Base-by-base conservation (phyloP, 1,140 invertebrate species). In the Hylyphantes graminicola region DNA sequence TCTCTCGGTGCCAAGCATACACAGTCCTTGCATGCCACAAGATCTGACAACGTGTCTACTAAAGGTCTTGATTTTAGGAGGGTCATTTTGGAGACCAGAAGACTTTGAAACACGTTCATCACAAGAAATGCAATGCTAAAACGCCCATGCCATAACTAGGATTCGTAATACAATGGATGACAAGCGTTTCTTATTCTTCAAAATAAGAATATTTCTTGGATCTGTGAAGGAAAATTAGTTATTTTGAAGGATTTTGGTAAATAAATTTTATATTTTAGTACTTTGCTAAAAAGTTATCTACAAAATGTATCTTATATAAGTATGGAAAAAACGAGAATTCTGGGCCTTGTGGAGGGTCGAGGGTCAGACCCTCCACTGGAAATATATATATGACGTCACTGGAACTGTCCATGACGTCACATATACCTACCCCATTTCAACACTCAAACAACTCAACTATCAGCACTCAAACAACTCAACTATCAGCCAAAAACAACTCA, bases 91-190 rank as follows among this genome's bases (percentile, higher is more conserved):
- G 77, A 70, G 1, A 80, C 77, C 5, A 80, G 55, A n/a, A 80
- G 77, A 19, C 77, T 80, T 19, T 80, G 77, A 12, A 80, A 80
- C 48, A 55, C 50, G 54, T 68, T 80, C 77, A 80, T 80, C n/a
- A 70, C 48, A 0, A 80, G 67, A 8, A 80, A 70, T 8, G 53
- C 64, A 0, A 80, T 51, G 53, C 77, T n/a, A 55, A 13, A 80
- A 65, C 12, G 61, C 67, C 77, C 77, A 80, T 11, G 70, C 11
- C 19, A 68, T 51, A 12, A 57, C 50, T 50, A 80, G 63, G 2
- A 70, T 0, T 4, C 53, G 64, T 11, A 80, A 9, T 35, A 70
- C 68, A 17, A 67, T 12, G 13, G 77, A 70, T 11, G 50, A 0
- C 11, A 19, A 8, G 8, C n/a, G 35, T 61, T 51, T 80, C 13